Conservation (phyloP, 2,113 vertebrate species). For the Psammodynastes pulverulentus region DNA sequence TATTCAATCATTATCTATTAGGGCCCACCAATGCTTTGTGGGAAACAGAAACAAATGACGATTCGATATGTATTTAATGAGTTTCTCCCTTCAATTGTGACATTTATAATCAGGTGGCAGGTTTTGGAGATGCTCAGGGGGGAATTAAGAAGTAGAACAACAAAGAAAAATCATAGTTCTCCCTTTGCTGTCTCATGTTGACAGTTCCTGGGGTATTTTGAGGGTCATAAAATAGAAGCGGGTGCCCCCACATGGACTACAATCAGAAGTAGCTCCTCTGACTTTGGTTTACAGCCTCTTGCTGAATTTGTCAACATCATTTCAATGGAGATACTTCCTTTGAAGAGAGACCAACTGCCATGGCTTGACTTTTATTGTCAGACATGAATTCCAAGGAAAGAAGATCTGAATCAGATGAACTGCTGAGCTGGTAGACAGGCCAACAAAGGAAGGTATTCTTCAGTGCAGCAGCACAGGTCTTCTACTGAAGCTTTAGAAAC, state of each 20-base stretch:
- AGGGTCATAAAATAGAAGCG: neutral
- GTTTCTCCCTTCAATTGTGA: neutral
- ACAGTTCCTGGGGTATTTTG: neutral
- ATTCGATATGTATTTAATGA: neutral
- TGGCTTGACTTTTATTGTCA: neutral
- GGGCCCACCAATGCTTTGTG: neutral
- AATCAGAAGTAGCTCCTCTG: neutral
- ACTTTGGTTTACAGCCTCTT: neutral
- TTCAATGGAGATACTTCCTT: neutral
- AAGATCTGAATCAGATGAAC: neutral
- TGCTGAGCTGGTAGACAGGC: neutral
- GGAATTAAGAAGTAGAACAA: neutral
- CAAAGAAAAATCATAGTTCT: neutral
- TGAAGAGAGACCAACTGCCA: neutral
- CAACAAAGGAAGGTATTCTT: neutral
- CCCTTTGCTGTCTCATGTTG: neutral
- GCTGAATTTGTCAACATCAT: neutral
- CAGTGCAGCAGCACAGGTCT: neutral
- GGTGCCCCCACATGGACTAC: neutral
- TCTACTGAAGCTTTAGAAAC: neutral
- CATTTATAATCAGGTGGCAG: neutral
- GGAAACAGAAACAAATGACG: neutral
- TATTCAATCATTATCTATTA: neutral
- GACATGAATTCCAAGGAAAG: neutral
- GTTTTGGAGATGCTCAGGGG: neutral